Percentiles rank a stretch among this genome's conserved stretches.
Evolutionary conservation across 2,888 invertebrate species (phyloP).

Genomic region (Ectemnius cavifrons): DNA sequence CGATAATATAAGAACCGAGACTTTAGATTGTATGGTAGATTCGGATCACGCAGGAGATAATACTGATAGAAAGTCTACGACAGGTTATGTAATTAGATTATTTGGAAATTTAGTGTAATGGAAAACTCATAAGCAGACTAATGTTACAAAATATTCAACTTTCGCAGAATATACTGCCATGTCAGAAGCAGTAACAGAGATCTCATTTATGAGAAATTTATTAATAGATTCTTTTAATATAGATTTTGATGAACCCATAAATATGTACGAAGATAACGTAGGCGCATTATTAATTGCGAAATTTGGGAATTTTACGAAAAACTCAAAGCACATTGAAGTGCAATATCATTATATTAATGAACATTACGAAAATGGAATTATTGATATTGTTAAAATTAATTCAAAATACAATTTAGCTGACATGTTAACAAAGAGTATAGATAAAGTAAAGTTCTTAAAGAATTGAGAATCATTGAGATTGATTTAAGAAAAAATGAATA

Average conservation of each 20-base stretch:
- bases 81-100: conserved; percentile 45
- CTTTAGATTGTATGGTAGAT: conserved; percentile 39
- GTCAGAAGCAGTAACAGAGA: conserved; percentile 5
- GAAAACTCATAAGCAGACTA: conserved; percentile 44
- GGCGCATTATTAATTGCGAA: conserved; percentile 6
- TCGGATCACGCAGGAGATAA: conserved; percentile 48
- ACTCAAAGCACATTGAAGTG: conserved; percentile 41
- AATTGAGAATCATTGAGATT: conserved; percentile 5
- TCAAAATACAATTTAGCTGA: conserved; percentile 3
- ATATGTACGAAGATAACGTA: conserved; percentile 6
- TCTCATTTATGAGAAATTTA: not conserved
- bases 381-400: conserved; percentile 15
- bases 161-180: conserved; percentile 16
- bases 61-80: conserved; percentile 45
- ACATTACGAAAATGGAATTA: not conserved
- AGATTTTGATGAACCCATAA: not conserved
- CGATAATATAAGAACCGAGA: conserved; percentile 15
- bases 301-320: conserved; percentile 29
- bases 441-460: not conserved
- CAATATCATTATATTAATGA: conserved; percentile 38
- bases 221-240: not conserved
- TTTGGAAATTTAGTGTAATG: conserved; percentile 41
- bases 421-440: conserved; percentile 8
- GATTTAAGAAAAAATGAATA: not conserved
- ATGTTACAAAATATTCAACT: conserved; percentile 11